Base-by-base conservation (phyloP, 2,888 invertebrate genomes). In the Augochlorella aurata region DNA sequence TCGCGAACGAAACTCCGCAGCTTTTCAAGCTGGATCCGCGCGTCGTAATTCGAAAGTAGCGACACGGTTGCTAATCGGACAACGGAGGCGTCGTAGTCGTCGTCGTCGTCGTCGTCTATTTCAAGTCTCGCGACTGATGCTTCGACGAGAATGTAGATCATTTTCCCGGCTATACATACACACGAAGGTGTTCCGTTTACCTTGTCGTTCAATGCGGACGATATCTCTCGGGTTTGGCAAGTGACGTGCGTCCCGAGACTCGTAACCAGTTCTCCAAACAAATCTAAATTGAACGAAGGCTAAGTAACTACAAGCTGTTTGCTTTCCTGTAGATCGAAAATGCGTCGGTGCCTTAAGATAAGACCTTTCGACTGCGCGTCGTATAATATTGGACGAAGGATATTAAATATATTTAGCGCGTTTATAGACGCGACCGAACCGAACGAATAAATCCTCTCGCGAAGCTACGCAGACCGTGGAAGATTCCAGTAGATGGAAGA, bases 281-380 rank as follows among this genome's bases (percentile, higher is more conserved):
- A 76, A 77, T 74, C 68, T 65, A 69, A 45, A 65, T 24, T 54
- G 68, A 63, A 69, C 54, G 69, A 79, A 81, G 78, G 58, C 71
- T 67, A 50, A 77, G 44, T 44, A 72, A 73, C 54, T 49, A 16
- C 47, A 18, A 38, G 50, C 47, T 81, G 65, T 79, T 80, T 81
- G 68, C 73, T 44, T 65, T 69, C 54, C 1, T 8, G 7, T 3
- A 45, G 70, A 76, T 79, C 65, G 50, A 16, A 50, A 70, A 65
- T 72, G 63, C 38, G 12, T 73, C 50, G 65, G 65, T 63, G 47
- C 49, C 63, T 49, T 21, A 63, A 21, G 79, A 79, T 81, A 79
- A 79, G 80, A 73, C 52, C 54, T 54, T 49, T 69, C 52, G 52
- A 79, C 69, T 68, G 63, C 61, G 38, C 24, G 47, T 24, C 52